Conservation (phyloP, 2,888 invertebrate species). For the Tuberolachnus salignus region DNA sequence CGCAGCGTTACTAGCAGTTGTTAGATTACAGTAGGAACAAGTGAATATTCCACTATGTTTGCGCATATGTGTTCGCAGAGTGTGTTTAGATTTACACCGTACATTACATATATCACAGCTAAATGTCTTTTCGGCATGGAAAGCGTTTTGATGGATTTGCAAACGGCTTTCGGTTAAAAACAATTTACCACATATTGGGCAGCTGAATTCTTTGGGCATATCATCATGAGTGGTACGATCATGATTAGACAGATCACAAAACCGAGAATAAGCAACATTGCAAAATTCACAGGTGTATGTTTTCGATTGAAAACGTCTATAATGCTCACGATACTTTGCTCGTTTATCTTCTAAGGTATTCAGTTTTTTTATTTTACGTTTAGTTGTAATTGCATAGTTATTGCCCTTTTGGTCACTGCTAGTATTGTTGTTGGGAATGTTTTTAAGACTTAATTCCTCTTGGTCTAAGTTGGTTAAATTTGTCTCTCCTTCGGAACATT, state of each 20-base stretch:
- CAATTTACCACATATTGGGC: conserved; percentile 58
- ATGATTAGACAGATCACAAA: conserved; percentile 57
- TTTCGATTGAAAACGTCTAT: conserved; percentile 57
- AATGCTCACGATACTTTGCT: conserved; percentile 57
- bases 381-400: background rate
- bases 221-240: conserved; percentile 57
- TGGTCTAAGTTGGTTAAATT: background rate
- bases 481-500: background rate
- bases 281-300: conserved; percentile 57
- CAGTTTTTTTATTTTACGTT: conserved; percentile 41
- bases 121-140: conserved; percentile 57
- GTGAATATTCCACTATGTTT: conserved; percentile 56
- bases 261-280: conserved; percentile 55
- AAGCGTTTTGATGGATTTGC: conserved; percentile 55
- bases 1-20: conserved; percentile 57
- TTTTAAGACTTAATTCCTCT: background rate
- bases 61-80: conserved; percentile 56
- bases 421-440: background rate
- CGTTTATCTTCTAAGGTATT: conserved; percentile 50
- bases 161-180: conserved; percentile 56
- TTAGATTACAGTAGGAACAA: conserved; percentile 52
- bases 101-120: conserved; percentile 57
- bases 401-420: background rate
- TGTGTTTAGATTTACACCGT: conserved; percentile 57
- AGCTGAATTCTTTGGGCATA: conserved; percentile 55